Percentiles rank a stretch among this genome's conserved stretches.
These are phyloP conservation scores for Tenthredo scrophulariae DNA, from an alignment of 2,888 invertebrate species.

Conservation along the genomic window DNA sequence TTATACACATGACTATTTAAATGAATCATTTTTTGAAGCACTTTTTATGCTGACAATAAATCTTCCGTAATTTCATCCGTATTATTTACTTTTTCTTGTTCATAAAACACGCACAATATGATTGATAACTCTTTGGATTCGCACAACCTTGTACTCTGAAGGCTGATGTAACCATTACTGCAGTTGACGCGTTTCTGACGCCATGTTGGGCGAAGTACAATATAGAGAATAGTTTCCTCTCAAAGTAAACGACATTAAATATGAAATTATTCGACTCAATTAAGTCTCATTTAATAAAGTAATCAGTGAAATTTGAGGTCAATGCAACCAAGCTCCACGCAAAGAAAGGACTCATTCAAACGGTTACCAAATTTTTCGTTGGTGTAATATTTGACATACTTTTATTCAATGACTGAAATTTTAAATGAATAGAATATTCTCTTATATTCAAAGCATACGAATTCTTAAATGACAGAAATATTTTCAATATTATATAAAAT, in stretches of 20 bases:
- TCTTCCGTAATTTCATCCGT: background rate
- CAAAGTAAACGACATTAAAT: background rate
- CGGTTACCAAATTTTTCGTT: background rate
- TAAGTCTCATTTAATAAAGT: background rate
- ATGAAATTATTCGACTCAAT: background rate
- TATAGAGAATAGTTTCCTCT: background rate
- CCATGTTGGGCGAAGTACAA: background rate
- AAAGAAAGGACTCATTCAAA: background rate
- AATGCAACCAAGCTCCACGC: background rate
- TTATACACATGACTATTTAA: background rate
- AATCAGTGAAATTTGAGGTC: background rate
- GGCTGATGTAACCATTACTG: background rate
- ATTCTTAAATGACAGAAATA: background rate
- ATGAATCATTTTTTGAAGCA: background rate
- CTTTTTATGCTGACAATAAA: background rate
- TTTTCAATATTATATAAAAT: too few relatives aligned
- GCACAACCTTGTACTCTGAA: background rate
- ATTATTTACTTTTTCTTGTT: too few relatives aligned
- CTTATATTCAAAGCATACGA: background rate
- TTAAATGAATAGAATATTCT: background rate
- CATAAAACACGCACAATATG: background rate
- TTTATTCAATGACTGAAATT: background rate
- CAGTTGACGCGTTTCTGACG: background rate
- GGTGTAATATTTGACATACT: background rate
- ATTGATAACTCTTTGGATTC: background rate